Evolutionary conservation across 2,888 invertebrate genomes (phyloP), one percentile per base, ranked within the genome.

Genomic region (Tortrix viridana): DNA sequence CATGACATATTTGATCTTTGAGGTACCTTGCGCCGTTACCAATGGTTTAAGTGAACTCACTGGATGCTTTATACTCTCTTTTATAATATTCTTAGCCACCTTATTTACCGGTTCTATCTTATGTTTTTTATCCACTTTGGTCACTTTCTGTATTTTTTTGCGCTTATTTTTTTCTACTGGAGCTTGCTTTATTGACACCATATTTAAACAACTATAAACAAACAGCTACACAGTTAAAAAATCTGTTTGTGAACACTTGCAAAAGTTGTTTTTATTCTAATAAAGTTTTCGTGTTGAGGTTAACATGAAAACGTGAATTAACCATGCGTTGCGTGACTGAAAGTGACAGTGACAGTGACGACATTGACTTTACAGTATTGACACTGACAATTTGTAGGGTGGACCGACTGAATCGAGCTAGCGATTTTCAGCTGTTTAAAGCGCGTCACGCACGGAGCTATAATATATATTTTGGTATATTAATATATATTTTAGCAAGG

Each of bases 1-100:
- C 80, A 86, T 79, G 23, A 84, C 70, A 70, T 80, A 85, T 71
- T 85, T 85, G 0, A 56, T 14, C 70, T 81, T 83, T 53, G 80
- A 82, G 43, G 72, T 75, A 7, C 44, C 69, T 52, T 67, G 69
- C 49, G 54, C 41, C 59, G 70, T 66, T 26, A 32, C 58, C 20
- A 61, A 63, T 44, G 62, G 16, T 54, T 57, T 60, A 6, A 58
- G 49, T 54, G 53, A 37, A 43, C 46, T 52, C 22, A 57, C 57
- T 47, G 12, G 5, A 9, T 23, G 20, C 12, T 52, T 16, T 9
- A 5, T 43, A 18, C 46, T 55, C 62, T 54, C 60, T 62, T 52
- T 65, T 18, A 49, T 47, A 22, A 18, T 48, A 54, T 65, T 56
- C 22, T 22, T 63, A 23, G 43, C 43, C 26, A 54, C 14, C 44